Conservation (phyloP, 2,797 vertebrate genomes). For the Sebastes steindachneri region DNA sequence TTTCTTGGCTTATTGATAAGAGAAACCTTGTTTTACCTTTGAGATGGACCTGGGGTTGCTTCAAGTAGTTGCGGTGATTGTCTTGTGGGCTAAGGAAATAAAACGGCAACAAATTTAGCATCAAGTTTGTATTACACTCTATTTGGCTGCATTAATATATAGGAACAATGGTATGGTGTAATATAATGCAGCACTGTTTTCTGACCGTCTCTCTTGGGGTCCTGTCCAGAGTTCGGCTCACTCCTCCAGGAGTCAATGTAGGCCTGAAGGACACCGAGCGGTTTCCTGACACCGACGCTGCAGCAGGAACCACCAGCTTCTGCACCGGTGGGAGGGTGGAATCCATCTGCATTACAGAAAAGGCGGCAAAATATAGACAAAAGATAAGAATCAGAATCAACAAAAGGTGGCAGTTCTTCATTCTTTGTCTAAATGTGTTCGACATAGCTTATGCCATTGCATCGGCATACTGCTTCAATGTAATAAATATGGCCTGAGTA, state of each 20-base stretch:
- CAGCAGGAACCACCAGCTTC: constrained; percentile 89
- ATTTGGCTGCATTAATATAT: neutral
- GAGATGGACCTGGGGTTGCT: constrained; percentile 58
- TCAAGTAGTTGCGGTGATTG: constrained; percentile 75
- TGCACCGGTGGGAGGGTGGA: constrained; percentile 88
- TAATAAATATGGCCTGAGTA: neutral
- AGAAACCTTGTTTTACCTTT: constrained; percentile 68
- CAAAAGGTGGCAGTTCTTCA: neutral
- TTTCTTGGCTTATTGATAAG: neutral
- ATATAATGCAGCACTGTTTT: neutral
- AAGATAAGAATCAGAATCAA: neutral
- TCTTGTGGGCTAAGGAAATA: constrained; percentile 72
- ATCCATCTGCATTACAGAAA: constrained; percentile 84
- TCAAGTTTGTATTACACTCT: neutral
- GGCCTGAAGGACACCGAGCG: constrained; percentile 91
- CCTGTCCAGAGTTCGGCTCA: constrained; percentile 83
- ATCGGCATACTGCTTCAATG: neutral
- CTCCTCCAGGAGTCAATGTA: constrained; percentile 87
- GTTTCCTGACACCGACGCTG: constrained; percentile 82
- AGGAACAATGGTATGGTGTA: neutral
- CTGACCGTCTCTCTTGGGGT: constrained; percentile 87
- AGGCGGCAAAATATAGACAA: neutral
- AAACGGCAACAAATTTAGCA: neutral
- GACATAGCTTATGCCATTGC: neutral
- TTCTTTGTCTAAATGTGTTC: neutral